These are phyloP conservation scores for Merops nubicus DNA, from an alignment of 2,113 vertebrate genomes.

Conservation along the genomic window DNA sequence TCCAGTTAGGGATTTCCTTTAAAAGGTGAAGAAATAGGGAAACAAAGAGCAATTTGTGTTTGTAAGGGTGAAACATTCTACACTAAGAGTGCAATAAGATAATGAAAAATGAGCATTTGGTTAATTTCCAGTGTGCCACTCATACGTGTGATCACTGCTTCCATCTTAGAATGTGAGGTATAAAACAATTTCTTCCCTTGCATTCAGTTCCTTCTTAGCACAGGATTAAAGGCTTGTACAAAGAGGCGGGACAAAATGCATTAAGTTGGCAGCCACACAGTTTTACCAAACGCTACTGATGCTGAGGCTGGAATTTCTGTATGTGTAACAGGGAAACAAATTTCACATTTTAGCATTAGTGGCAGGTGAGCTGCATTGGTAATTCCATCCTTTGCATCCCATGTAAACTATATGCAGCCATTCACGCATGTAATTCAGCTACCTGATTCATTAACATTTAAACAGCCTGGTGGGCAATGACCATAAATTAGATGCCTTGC, in stretches of 20 bases:
- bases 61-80: not conserved
- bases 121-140: not conserved
- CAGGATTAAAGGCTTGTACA: not conserved
- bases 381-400: constrained; percentile 27
- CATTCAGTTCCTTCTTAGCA: not conserved
- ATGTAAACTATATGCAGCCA: constrained; percentile 4
- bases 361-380: constrained; percentile 6
- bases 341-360: constrained; percentile 32
- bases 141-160: not conserved
- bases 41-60: not conserved
- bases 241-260: not conserved
- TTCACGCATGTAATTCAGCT: constrained; percentile 60
- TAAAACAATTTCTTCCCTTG: not conserved
- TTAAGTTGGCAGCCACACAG: not conserved
- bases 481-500: constrained; percentile 48
- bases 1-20: not conserved
- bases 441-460: constrained; percentile 62
- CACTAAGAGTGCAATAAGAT: not conserved
- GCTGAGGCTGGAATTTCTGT: not conserved
- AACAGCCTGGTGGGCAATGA: constrained; percentile 28
- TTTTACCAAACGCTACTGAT: not conserved
- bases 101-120: not conserved
- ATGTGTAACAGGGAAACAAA: constrained; percentile 8
- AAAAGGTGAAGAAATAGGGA: not conserved
- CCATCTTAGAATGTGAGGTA: not conserved